These are phyloP conservation scores for Panonychus citri DNA, from an alignment of 1,140 invertebrate genomes.

Conservation along the genomic window DNA sequence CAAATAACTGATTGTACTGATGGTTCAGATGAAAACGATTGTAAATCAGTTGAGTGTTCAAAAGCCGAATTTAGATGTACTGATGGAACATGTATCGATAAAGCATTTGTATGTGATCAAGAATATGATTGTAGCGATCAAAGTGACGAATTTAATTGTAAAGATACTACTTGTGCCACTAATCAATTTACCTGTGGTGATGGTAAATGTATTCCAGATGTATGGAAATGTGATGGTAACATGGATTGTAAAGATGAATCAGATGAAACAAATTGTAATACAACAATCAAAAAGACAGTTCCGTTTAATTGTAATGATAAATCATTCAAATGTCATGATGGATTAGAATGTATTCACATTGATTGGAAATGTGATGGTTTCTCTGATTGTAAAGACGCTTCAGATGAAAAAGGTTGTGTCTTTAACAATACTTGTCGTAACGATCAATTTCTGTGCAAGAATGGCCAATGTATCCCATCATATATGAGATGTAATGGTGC, in stretches of 20 bases:
- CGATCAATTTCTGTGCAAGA: slow-evolving; percentile 38
- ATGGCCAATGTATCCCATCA: slow-evolving; percentile 33
- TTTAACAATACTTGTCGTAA: slow-evolving; percentile 26
- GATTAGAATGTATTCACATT: background rate
- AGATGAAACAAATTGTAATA: background rate
- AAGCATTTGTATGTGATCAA: background rate
- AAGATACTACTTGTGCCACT: slow-evolving; percentile 26
- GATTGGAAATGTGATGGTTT: background rate
- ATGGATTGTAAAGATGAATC: background rate
- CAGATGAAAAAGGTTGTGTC: slow-evolving; percentile 17
- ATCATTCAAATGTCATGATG: background rate
- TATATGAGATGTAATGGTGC: background rate
- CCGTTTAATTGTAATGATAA: background rate
- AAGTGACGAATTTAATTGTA: slow-evolving; percentile 18
- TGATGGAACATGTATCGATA: background rate
- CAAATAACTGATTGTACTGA: background rate
- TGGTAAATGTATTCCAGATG: slow-evolving; percentile 33
- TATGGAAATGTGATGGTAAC: background rate
- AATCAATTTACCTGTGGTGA: slow-evolving; percentile 38
- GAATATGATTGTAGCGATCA: slow-evolving; percentile 18
- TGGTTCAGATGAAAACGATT: background rate
- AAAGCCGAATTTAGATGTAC: slow-evolving; percentile 36
- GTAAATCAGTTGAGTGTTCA: background rate
- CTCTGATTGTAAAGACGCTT: slow-evolving; percentile 18
- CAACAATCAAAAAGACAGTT: background rate